phyloP scores from a whole-genome alignment of 2,113 vertebrate genomes.

The Pteropus alecto region DNA sequence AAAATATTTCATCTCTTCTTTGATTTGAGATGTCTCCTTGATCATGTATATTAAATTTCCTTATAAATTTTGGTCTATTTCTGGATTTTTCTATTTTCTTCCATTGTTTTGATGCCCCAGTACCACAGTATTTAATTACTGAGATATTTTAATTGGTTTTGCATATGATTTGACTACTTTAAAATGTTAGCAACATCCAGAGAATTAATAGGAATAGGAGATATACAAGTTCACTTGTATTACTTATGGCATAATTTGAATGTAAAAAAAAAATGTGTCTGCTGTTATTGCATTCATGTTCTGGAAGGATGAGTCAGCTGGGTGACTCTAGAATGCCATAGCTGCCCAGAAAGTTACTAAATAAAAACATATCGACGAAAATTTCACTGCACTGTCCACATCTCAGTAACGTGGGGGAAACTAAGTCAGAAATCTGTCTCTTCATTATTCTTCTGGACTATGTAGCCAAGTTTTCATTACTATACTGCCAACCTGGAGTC shows the following conservation, averaged over 20 bases:
- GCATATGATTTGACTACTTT: neutral
- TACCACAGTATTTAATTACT: constrained; percentile 26
- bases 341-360: neutral
- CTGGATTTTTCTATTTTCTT: neutral
- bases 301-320: neutral
- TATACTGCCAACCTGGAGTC: neutral
- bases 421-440: neutral
- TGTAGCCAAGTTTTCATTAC: neutral
- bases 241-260: neutral
- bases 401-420: neutral
- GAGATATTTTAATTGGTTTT: constrained; percentile 16
- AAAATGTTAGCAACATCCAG: constrained; percentile 23
- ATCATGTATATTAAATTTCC: neutral
- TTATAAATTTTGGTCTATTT: neutral
- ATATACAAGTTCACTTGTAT: neutral
- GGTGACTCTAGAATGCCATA: neutral
- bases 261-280: neutral
- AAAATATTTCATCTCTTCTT: neutral
- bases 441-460: neutral
- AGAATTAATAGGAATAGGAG: neutral
- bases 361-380: neutral
- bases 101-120: neutral
- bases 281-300: neutral
- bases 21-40: neutral
- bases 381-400: neutral